Evolutionary conservation across 2,797 vertebrate species (phyloP).

Genomic region (Artibeus jamaicensis): DNA sequence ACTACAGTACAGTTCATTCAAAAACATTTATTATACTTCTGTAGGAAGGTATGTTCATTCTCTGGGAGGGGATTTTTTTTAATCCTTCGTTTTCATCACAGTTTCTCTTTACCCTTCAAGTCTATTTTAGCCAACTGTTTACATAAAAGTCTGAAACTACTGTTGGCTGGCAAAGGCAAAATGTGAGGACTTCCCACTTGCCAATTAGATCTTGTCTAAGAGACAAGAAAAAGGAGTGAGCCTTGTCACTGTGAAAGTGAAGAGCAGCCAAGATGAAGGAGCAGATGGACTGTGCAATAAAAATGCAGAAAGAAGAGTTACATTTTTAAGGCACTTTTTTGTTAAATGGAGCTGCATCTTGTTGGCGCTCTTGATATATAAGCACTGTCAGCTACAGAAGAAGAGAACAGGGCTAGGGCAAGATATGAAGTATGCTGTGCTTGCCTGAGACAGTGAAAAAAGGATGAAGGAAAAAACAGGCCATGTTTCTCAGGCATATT

Average conservation of each 20-base stretch:
- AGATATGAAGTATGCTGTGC: conserved; percentile 71
- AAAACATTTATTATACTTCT: conserved; percentile 30
- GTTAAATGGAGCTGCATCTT: conserved; percentile 77
- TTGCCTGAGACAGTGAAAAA: conserved; percentile 69
- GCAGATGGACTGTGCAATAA: conserved; percentile 79
- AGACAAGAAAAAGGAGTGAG: conserved; percentile 72
- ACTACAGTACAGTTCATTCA: not conserved
- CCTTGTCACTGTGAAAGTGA: conserved; percentile 73
- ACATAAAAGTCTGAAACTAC: conserved; percentile 64
- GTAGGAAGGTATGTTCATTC: conserved; percentile 23
- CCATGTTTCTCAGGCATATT: conserved; percentile 60
- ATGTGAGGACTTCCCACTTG: conserved; percentile 75
- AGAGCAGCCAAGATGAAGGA: conserved; percentile 71
- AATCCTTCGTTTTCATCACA: conserved; percentile 49
- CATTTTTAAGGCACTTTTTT: conserved; percentile 78
- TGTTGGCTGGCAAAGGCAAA: conserved; percentile 70
- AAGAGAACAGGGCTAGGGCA: conserved; percentile 71
- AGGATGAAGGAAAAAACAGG: conserved; percentile 51
- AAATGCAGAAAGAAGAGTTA: conserved; percentile 76
- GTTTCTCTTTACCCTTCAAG: conserved; percentile 53
- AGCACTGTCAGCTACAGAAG: conserved; percentile 76
- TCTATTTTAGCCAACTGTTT: conserved; percentile 66
- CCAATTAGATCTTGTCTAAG: conserved; percentile 78
- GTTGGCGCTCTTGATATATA: conserved; percentile 78
- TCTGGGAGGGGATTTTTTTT: conserved; percentile 9